These are phyloP conservation scores for Cenopis cana DNA, from an alignment of 2,888 invertebrate genomes.

Conservation along the genomic window DNA sequence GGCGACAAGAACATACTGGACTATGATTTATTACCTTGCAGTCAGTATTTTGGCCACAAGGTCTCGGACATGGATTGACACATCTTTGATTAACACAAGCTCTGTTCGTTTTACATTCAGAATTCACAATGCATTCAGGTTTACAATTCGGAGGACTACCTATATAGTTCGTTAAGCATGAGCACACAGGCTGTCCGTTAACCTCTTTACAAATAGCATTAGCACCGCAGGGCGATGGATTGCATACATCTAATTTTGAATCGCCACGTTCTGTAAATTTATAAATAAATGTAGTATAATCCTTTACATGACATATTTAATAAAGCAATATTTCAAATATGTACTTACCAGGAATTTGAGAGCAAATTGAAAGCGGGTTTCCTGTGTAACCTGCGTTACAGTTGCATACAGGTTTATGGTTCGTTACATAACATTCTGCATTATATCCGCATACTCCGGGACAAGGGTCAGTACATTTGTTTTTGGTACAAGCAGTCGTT, in stretches of 20 bases:
- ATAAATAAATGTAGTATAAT: conserved; percentile 27
- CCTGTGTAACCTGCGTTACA: conserved; percentile 87
- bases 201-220: conserved; percentile 90
- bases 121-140: conserved; percentile 87
- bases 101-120: conserved; percentile 87
- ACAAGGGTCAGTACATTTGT: conserved; percentile 89
- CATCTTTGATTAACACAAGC: conserved; percentile 90
- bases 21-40: conserved; percentile 90
- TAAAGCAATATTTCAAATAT: not conserved
- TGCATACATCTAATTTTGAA: conserved; percentile 85
- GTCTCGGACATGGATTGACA: conserved; percentile 88
- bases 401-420: conserved; percentile 87
- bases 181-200: conserved; percentile 89
- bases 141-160: conserved; percentile 87
- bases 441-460: conserved; percentile 89
- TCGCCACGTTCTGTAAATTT: conserved; percentile 67
- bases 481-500: conserved; percentile 86
- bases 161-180: conserved; percentile 87
- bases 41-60: conserved; percentile 88
- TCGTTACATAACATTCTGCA: conserved; percentile 87
- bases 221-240: conserved; percentile 89
- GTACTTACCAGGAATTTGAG: conserved; percentile 67
- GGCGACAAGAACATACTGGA: conserved; percentile 88
- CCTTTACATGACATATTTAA: not conserved
- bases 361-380: conserved; percentile 86